These are phyloP conservation scores for Drosophila mayaguana DNA, from an alignment of 2,888 invertebrate genomes.

Conservation along the genomic window DNA sequence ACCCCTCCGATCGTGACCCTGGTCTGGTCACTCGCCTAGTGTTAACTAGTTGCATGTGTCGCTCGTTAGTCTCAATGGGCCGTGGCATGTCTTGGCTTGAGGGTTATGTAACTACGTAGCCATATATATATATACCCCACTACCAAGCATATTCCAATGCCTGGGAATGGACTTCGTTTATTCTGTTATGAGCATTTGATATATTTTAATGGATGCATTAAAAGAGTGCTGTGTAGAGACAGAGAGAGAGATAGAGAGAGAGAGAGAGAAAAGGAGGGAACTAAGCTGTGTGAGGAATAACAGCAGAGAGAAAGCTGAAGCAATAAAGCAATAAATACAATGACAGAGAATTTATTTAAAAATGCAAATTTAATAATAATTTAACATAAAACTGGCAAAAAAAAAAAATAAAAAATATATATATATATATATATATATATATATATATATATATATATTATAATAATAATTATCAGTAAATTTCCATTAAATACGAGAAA, in stretches of 20 bases:
- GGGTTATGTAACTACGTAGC: constrained; percentile 18
- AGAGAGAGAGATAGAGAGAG: too few species aligned
- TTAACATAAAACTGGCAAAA: too few species aligned
- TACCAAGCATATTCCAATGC: constrained; percentile 29
- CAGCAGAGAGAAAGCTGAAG: background rate
- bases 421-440: too few species aligned
- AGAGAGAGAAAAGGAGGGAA: too few species aligned
- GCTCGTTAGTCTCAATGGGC: constrained; percentile 71
- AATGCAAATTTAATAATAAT: too few species aligned
- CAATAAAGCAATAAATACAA: background rate
- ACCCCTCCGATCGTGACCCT: background rate
- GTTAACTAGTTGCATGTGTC: constrained; percentile 73
- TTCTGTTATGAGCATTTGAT: background rate
- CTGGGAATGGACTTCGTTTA: constrained; percentile 28
- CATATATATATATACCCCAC: background rate
- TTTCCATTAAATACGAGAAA: too few species aligned
- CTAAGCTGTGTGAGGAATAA: too few species aligned
- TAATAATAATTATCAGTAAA: too few species aligned
- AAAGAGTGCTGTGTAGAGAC: too few species aligned
- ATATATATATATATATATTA: too few species aligned
- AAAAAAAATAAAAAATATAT: too few species aligned
- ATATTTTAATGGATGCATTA: constrained; percentile 13
- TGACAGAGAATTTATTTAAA: too few species aligned
- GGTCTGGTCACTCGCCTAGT: constrained; percentile 13
- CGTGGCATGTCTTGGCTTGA: constrained; percentile 45